phyloP scores from a whole-genome alignment of 2,797 vertebrate genomes.

The Propithecus deckenii region DNA sequence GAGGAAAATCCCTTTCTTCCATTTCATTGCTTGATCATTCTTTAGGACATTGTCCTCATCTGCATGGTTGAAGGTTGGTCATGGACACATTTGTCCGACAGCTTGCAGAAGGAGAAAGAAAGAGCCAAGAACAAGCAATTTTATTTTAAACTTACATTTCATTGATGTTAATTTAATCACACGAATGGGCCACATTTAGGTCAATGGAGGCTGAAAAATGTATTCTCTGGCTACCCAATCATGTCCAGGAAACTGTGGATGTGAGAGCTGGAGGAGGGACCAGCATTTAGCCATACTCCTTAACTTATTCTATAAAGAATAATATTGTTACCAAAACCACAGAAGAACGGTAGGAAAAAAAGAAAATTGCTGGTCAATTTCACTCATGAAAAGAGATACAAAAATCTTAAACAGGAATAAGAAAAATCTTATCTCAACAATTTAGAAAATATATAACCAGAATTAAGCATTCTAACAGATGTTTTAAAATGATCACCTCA shows the following conservation, averaged over 20 bases:
- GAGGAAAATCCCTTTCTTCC: too few relatives aligned
- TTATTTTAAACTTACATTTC: slow-evolving; percentile 33
- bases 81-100: neutral
- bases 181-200: neutral
- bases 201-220: neutral
- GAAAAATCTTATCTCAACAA: neutral
- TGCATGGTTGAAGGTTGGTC: neutral
- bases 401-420: neutral
- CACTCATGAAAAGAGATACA: slow-evolving; percentile 17
- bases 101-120: neutral
- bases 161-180: slow-evolving; percentile 35
- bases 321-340: slow-evolving; percentile 39
- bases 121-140: neutral
- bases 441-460: neutral
- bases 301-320: slow-evolving; percentile 20
- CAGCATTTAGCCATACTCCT: neutral
- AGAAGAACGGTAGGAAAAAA: neutral
- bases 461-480: neutral
- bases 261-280: neutral
- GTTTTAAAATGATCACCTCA: neutral
- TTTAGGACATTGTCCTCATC: neutral
- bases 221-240: neutral
- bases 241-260: neutral
- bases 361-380: neutral
- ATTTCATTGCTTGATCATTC: neutral